Evolutionary conservation across 1,140 invertebrate species (phyloP), one percentile per base, ranked within the genome.

Genomic region (Drosophila melanica): DNA sequence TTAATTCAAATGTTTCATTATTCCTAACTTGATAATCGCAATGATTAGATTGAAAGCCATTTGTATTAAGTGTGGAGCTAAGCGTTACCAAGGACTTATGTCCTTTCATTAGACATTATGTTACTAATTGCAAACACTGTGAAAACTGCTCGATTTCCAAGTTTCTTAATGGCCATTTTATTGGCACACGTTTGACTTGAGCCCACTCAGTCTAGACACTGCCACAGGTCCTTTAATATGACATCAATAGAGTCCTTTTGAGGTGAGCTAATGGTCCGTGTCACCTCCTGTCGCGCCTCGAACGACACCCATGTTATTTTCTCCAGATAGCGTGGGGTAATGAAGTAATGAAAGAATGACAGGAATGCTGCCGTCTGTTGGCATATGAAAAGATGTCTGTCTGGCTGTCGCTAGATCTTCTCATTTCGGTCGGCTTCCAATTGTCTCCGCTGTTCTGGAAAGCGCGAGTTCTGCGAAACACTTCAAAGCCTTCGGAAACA

Each of bases 401-500:
- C 23, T 57, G 11, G 11, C 27, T 27, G 27, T 27, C 27, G 1
- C 0, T 6, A 27, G 6, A 23, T 12, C 12, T 30, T 7, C 7
- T 27, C 20, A 30, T 50, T 30, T n/a, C 9, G 16, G 3, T 50
- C 4, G 27, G 20, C 33, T n/a, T 42, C 30, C 27, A 14, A 48
- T 33, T 62, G 18, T 27, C 42, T 23, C 4, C n/a, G 35, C 47
- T 42, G 33, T 69, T 69, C 66, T 8, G 23, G 20, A 64, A 64
- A 44, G 42, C 63, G 50, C 44, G 39, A 35, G 12, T 65, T 65
- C 50, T 64, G 60, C 44, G 76, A 73, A 79, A 42, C 51, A 85
- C 81, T 77, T 85, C 67, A 80, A 85, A 80, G 60, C 12, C 59
- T 12, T 60, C 23, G 57, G 45, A 60, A 65, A 64, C 60, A 42